Evolutionary conservation across 2,797 vertebrate genomes (phyloP).

Genomic region (Chelmon rostratus): DNA sequence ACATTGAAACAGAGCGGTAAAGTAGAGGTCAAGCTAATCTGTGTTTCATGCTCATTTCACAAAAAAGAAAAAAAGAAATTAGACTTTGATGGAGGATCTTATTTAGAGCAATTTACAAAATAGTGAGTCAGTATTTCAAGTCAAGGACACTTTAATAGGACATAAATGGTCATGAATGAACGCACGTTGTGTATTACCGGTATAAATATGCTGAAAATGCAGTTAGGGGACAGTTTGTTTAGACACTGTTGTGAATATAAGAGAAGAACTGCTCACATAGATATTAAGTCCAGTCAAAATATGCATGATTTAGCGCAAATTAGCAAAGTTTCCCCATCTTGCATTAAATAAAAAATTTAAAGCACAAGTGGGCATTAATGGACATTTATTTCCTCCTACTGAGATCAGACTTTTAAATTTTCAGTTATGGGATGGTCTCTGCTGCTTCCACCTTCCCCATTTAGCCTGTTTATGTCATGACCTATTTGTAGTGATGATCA

Average conservation of each 20-base stretch:
- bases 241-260: background rate
- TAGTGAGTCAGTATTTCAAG: conserved; percentile 23
- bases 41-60: conserved; percentile 35
- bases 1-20: conserved; percentile 2
- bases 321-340: background rate
- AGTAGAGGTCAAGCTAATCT: conserved; percentile 28
- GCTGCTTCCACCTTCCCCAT: conserved; percentile 24
- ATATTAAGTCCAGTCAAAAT: background rate
- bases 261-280: background rate
- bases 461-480: conserved; percentile 67
- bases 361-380: background rate
- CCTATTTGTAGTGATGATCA: conserved; percentile 70
- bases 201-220: background rate
- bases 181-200: background rate
- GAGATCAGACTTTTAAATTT: conserved; percentile 39
- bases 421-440: conserved; percentile 20
- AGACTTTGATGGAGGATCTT: conserved; percentile 43
- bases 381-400: conserved; percentile 18
- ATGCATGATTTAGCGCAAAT: background rate
- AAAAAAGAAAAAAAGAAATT: background rate
- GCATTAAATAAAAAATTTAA: conserved; percentile 17
- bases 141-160: conserved; percentile 42
- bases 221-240: background rate
- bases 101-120: conserved; percentile 39
- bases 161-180: conserved; percentile 8